A percentile compares a stretch with the other conserved stretches of the same genome.
These are phyloP conservation scores for Rhabdophis nuchalis DNA, from an alignment of 2,797 vertebrate genomes.

Conservation along the genomic window DNA sequence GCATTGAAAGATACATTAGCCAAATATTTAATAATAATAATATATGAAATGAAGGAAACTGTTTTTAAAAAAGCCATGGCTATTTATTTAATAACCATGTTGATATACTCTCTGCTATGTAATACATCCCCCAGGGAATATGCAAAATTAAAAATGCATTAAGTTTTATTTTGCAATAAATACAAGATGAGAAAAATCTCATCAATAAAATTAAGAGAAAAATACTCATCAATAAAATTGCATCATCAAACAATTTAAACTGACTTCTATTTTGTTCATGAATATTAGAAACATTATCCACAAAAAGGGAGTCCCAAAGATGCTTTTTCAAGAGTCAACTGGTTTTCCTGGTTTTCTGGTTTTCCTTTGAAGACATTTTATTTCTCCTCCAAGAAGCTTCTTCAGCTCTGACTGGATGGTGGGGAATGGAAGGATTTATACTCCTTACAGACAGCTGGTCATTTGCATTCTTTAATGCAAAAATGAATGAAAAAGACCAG, in stretches of 20 bases:
- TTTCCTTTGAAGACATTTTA: too few species aligned
- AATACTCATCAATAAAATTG: too few species aligned
- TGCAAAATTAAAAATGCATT: not conserved
- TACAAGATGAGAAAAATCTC: not conserved
- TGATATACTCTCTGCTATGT: not conserved
- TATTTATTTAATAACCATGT: not conserved
- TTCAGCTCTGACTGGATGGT: too few species aligned
- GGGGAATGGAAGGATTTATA: too few species aligned
- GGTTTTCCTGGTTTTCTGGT: too few species aligned
- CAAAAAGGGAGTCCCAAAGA: not conserved
- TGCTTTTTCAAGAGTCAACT: too few species aligned
- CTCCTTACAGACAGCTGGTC: too few species aligned
- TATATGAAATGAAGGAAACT: not conserved
- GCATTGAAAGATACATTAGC: not conserved
- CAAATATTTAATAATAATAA: not conserved
- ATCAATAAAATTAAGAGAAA: not conserved
- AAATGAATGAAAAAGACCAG: too few species aligned
- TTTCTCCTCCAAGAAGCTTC: too few species aligned
- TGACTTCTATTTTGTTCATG: not conserved
- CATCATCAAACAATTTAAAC: not conserved
- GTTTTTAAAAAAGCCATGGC: too few species aligned
- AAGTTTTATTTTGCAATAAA: not conserved
- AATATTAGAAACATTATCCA: not conserved
- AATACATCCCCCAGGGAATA: not conserved
- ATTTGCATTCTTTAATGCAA: too few species aligned